These are phyloP conservation scores for Habrosyne pyritoides DNA, from an alignment of 2,888 invertebrate species.

Conservation along the genomic window DNA sequence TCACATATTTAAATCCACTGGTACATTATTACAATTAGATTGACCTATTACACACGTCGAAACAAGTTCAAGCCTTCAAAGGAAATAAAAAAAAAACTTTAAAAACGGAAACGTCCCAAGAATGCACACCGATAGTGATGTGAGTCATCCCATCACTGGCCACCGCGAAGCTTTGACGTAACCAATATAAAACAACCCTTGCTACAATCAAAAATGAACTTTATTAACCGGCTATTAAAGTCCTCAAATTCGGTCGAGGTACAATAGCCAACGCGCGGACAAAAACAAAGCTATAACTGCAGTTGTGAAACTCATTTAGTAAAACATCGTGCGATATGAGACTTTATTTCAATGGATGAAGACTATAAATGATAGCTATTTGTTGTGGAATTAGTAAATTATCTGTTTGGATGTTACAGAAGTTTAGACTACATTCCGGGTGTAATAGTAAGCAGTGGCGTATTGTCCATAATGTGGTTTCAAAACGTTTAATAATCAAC, in stretches of 20 bases:
- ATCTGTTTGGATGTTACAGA: conserved; percentile 45
- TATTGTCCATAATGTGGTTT: conserved; percentile 57
- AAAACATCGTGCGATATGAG: conserved; percentile 19
- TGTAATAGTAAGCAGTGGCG: conserved; percentile 54
- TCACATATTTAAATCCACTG: background rate
- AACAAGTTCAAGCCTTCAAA: conserved; percentile 54
- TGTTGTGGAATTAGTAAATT: conserved; percentile 17
- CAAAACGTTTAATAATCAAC: conserved; percentile 53
- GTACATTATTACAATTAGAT: conserved; percentile 23
- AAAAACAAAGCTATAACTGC: conserved; percentile 51
- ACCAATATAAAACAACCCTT: conserved; percentile 36
- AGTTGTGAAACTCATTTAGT: conserved; percentile 36
- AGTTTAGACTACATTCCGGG: conserved; percentile 73
- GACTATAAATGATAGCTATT: conserved; percentile 17
- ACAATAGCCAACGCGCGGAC: conserved; percentile 41
- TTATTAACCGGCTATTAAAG: conserved; percentile 36
- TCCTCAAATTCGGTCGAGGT: conserved; percentile 29
- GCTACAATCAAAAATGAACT: conserved; percentile 35
- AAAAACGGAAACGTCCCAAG: conserved; percentile 74
- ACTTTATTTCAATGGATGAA: conserved; percentile 27
- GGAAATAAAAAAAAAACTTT: conserved; percentile 54
- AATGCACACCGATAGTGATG: conserved; percentile 70
- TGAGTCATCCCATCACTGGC: conserved; percentile 76
- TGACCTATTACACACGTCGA: conserved; percentile 57
- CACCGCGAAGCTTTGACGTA: conserved; percentile 62